These are phyloP conservation scores for Rhinoptilus africanus DNA, from an alignment of 2,113 vertebrate species.

Conservation along the genomic window DNA sequence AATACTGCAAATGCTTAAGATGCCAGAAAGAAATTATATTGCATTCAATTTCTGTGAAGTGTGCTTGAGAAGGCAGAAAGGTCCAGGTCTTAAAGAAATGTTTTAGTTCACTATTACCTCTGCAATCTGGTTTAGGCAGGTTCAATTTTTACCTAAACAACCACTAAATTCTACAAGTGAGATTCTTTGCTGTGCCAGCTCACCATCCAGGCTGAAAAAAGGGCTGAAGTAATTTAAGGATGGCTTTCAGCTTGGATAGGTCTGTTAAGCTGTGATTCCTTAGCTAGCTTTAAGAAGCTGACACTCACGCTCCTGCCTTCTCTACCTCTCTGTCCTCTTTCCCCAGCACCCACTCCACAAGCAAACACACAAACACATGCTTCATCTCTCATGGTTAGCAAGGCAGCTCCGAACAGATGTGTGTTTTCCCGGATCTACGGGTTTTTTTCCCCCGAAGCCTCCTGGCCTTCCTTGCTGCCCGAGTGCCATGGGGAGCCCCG, in stretches of 20 bases:
- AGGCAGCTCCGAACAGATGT: background rate
- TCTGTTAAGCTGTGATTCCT: background rate
- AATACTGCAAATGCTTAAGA: background rate
- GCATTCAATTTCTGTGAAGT: background rate
- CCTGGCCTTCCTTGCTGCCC: no score
- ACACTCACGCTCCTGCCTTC: background rate
- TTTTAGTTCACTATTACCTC: background rate
- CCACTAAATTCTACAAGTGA: background rate
- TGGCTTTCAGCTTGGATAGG: background rate
- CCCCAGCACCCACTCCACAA: background rate
- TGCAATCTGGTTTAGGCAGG: background rate
- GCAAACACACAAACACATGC: rapidly evolving
- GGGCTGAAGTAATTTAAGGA: background rate
- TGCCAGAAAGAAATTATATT: background rate
- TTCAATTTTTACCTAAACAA: background rate
- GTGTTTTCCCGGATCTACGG: background rate
- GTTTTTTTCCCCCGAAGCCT: background rate
- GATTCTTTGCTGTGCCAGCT: background rate
- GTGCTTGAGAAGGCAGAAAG: background rate
- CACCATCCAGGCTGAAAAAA: background rate
- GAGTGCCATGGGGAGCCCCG: rapidly evolving
- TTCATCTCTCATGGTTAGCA: background rate
- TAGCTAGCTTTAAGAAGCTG: background rate
- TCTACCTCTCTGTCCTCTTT: background rate
- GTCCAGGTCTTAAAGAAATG: background rate